Evolutionary conservation across 92 coral and sea anemone species (phyloP), one percentile per base, ranked within the genome.

Genomic region (Umimayanthus kanabou): DNA sequence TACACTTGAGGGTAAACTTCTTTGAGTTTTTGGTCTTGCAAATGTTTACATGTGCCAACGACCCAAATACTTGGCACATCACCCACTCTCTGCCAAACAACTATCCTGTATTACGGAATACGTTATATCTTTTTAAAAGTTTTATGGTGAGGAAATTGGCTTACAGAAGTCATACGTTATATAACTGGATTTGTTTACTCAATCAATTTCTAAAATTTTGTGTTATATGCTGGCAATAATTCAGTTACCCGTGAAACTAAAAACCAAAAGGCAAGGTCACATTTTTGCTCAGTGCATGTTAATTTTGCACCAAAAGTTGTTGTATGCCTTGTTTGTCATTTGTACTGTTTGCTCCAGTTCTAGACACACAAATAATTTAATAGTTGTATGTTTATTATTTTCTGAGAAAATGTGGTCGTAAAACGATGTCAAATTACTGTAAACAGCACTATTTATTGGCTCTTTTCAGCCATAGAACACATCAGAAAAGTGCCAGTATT

Each of bases 391-490:
- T 74, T 37, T 74, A 73, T 6, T 29, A 73, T 73, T 73, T 73
- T 73, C 77, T 30, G 77, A 55, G 77, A 73, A 73, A 73, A 73
- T 73, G 77, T 73, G 42, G 77, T 73, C 77, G 30, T 43, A 73
- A 29, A 73, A 26, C 29, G 16, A 16, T 73, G 40, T 73, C 77
- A 73, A 9, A 55, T 26, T 73, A 28, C 78, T 73, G 45, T 28
- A 10, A 73, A 73, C 47, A 73, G 47, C 78, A 33, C 78, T 1
- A 73, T 33, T 33, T 73, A 11, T 33, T 73, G 78, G 78, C 42
- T 33, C 47, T 73, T 37, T 30, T 73, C 20, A 73, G 43, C n/a
- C 47, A 73, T 15, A 73, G 25, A 16, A 10, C 43, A 47, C 40
- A 33, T 73, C 50, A 73, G 42, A 73, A 73, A 73, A 10, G 18